phyloP scores from a whole-genome alignment of 2,113 vertebrate species.

The Boleophthalmus pectinirostris region DNA sequence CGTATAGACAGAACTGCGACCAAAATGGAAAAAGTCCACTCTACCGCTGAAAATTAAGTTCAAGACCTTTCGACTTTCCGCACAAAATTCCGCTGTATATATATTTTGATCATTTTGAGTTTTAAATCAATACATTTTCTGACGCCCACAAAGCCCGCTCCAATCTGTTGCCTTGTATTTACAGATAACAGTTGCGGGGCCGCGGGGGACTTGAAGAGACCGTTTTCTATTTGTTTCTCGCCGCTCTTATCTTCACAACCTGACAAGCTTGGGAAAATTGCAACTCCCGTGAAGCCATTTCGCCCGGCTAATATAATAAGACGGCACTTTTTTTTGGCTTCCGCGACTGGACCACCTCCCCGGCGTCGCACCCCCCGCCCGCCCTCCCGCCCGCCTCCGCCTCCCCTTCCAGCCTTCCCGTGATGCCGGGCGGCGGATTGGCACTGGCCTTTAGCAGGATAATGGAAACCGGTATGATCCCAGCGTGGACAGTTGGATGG shows the following conservation, averaged over 20 bases:
- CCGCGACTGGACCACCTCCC: constrained; percentile 15
- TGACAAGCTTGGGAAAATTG: constrained; percentile 24
- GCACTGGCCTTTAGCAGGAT: constrained; percentile 62
- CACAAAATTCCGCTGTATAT: not conserved
- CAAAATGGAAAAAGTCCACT: not conserved
- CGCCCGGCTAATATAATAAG: constrained; percentile 44
- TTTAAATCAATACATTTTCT: constrained; percentile 9
- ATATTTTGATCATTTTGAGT: not conserved
- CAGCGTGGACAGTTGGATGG: constrained; percentile 36
- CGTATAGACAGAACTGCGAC: not conserved
- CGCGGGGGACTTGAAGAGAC: not conserved
- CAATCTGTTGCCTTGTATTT: constrained; percentile 22
- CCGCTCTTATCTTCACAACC: constrained; percentile 18
- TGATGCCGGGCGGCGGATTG: constrained; percentile 45
- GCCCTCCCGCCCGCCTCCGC: too few species aligned
- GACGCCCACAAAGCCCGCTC: constrained; percentile 20
- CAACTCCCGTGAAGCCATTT: constrained; percentile 52
- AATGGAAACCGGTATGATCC: constrained; percentile 67
- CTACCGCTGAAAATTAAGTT: not conserved
- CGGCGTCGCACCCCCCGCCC: not conserved
- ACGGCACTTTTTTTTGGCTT: constrained; percentile 34
- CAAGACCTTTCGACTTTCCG: not conserved
- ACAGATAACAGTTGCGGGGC: constrained; percentile 26
- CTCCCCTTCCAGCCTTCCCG: constrained; percentile 13
- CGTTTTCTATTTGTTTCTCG: constrained; percentile 16